Evolutionary conservation across 2,888 invertebrate species (phyloP).

Genomic region (Acleris sparsana): DNA sequence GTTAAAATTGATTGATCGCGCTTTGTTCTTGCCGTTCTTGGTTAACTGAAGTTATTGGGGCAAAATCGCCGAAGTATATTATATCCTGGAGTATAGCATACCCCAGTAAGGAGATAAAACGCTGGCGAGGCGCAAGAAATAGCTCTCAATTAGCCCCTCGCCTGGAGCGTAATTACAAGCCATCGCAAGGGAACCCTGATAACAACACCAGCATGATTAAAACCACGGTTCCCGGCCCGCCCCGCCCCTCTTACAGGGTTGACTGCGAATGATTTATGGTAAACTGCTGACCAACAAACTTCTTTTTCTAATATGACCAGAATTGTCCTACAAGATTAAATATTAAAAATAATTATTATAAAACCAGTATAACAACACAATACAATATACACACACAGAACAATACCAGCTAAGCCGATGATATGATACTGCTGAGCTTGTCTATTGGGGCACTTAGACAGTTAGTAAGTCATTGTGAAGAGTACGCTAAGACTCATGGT

Average conservation of each 20-base stretch:
- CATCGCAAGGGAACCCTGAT: slow-evolving; percentile 47
- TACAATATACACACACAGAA: too few relatives aligned
- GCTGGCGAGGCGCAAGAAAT: slow-evolving; percentile 45
- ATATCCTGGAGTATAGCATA: slow-evolving; percentile 3
- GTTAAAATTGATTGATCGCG: slow-evolving; percentile 22
- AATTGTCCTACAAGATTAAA: too few relatives aligned
- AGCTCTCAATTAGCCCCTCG: slow-evolving; percentile 50
- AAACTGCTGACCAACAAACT: background rate
- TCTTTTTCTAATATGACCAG: too few relatives aligned
- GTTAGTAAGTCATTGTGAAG: too few relatives aligned
- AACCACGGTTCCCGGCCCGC: slow-evolving; percentile 5
- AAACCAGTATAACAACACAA: too few relatives aligned
- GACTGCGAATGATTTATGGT: background rate
- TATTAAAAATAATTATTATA: too few relatives aligned
- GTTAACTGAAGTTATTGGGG: slow-evolving; percentile 6
- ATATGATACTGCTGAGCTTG: too few relatives aligned
- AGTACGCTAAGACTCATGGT: too few relatives aligned
- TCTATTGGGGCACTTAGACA: too few relatives aligned
- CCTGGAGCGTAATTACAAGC: slow-evolving; percentile 53
- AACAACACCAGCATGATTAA: slow-evolving; percentile 38
- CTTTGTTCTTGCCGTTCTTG: slow-evolving; percentile 7
- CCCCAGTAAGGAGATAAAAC: slow-evolving; percentile 11
- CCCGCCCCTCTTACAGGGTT: background rate
- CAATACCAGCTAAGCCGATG: too few relatives aligned
- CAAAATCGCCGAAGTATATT: background rate